These are phyloP conservation scores for Timema cristinae DNA, from an alignment of 2,888 invertebrate genomes.

Conservation along the genomic window DNA sequence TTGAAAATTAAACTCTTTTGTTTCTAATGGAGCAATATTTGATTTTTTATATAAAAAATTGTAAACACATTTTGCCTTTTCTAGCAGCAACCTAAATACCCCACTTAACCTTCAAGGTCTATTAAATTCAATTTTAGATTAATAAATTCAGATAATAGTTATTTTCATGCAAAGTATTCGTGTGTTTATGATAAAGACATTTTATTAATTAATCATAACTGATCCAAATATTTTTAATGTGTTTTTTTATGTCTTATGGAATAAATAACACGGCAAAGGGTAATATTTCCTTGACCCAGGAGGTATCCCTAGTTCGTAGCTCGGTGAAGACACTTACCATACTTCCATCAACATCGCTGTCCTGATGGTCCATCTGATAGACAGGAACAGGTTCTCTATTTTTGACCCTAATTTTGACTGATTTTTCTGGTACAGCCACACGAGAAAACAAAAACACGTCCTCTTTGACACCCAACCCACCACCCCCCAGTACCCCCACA, in stretches of 20 bases:
- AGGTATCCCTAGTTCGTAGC: background rate
- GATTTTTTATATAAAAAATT: no score
- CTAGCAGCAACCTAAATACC: no score
- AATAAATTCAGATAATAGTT: background rate
- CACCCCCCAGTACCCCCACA: background rate
- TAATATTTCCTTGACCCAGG: background rate
- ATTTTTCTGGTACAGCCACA: constrained; percentile 36
- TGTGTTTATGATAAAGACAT: background rate
- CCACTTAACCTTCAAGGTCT: no score
- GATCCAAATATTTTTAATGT: no score
- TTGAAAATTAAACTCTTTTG: no score
- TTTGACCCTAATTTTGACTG: constrained; percentile 83
- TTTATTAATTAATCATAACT: background rate
- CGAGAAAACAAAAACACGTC: constrained; percentile 5
- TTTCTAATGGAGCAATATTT: no score
- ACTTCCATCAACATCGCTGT: constrained; percentile 72
- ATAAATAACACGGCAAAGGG: no score
- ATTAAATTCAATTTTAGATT: no score
- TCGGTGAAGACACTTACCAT: constrained; percentile 57
- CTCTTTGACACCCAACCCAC: background rate
- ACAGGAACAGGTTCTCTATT: constrained; percentile 82
- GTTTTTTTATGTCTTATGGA: no score
- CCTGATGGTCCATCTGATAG: constrained; percentile 72
- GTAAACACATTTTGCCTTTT: no score
- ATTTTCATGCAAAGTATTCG: background rate